Evolutionary conservation across 2,888 invertebrate species (phyloP), one percentile per base, ranked within the genome.

Genomic region (Invenusta paracnida): DNA sequence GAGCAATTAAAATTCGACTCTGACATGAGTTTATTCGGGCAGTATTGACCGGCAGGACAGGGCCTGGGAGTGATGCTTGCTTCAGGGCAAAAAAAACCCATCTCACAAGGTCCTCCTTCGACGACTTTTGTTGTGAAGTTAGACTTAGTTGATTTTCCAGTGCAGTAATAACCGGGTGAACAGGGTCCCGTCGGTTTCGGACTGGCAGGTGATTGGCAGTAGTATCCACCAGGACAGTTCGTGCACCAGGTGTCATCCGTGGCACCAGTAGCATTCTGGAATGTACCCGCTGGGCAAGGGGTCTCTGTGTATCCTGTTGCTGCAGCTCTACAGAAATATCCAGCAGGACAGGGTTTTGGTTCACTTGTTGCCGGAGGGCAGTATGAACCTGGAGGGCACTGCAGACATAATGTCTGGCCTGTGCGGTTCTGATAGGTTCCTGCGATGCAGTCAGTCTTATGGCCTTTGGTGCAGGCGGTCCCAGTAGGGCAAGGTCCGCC

Each of bases 401-500:
- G 81, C 1, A 87, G 83, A 87, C 90, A 91, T 1, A 88, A 67
- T 0, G 88, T 85, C 83, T 88, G 88, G 2, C 90, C 86, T 0
- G 89, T 88, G 30, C 87, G 87, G 83, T 89, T 89, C 73, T 89
- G 88, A 87, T 89, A 89, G 0, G 87, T 88, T 25, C 90, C 90
- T 0, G 89, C 89, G 0, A 87, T 85, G 87, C 90, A 90, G 29
- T 29, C 82, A 13, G 23, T 82, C 28, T 82, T 82, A 28, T 13
- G 2, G 23, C 82, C 82, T 82, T 82, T 13, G 27, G 5, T n/a
- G 81, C 66, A 84, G 27, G 30, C 66, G 85, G 82, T 86, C 90
- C 91, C 91, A 88, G 89, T 88, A 0, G 90, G 90, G 87, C 91
- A 91, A 29, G 88, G 88, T 86, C 89, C 90, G 67, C 91, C 91